Conservation (phyloP, 2,113 vertebrate species). For the Aleadryas rufinucha region DNA sequence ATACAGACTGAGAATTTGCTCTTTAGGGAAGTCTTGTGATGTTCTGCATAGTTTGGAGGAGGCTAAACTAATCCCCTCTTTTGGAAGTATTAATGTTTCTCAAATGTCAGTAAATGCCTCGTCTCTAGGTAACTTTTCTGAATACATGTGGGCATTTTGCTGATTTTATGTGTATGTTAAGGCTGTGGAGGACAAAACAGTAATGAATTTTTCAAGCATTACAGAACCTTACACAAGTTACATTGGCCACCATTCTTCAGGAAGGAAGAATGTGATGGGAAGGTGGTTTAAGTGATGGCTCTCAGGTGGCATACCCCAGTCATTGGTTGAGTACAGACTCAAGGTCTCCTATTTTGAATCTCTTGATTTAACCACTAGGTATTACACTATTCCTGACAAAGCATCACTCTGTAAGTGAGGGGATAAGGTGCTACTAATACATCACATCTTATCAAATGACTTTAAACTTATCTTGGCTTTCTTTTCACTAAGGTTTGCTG, state of each 20-base stretch:
- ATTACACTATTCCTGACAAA: conserved; percentile 41
- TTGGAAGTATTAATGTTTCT: neutral
- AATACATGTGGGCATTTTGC: neutral
- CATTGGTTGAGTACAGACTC: neutral
- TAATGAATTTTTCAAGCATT: neutral
- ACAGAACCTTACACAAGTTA: neutral
- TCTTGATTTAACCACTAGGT: conserved; percentile 11
- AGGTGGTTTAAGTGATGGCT: neutral
- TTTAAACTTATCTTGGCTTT: conserved; percentile 49
- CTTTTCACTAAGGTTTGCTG: conserved; percentile 48
- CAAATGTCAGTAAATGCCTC: neutral
- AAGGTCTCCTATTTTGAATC: conserved; percentile 38
- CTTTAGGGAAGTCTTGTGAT: neutral
- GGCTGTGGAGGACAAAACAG: neutral
- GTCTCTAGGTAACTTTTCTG: neutral
- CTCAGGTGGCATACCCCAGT: neutral
- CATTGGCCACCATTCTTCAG: neutral
- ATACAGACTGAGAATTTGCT: neutral
- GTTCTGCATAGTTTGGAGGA: neutral
- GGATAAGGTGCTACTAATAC: conserved; percentile 62
- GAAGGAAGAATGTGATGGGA: neutral
- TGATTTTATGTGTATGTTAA: neutral
- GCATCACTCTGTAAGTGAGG: neutral
- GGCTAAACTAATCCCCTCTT: neutral
- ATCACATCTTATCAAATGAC: conserved; percentile 63